Percentiles rank a stretch among this genome's conserved stretches.
Evolutionary conservation across 2,113 vertebrate genomes (phyloP).

Genomic region (Speoplatyrhinus poulsoni): DNA sequence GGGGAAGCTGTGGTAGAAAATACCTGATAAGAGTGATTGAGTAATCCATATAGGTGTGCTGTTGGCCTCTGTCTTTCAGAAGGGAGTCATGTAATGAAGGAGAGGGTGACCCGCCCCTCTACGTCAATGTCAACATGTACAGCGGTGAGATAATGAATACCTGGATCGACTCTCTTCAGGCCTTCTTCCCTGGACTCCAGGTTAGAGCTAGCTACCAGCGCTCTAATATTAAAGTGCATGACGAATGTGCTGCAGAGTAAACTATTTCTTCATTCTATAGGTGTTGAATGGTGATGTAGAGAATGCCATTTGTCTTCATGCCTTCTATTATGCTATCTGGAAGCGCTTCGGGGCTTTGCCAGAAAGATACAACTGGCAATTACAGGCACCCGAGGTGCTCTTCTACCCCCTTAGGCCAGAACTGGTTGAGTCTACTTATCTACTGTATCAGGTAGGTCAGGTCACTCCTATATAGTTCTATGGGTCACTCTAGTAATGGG

Average conservation of each 20-base stretch:
- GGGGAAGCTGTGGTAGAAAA: no score
- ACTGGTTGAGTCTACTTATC: slow-evolving; percentile 94
- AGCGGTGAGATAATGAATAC: slow-evolving; percentile 98
- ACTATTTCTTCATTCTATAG: slow-evolving; percentile 58
- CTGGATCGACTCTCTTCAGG: slow-evolving; percentile 98
- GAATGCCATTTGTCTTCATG: slow-evolving; percentile 97
- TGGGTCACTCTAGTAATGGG: background rate
- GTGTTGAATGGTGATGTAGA: slow-evolving; percentile 95
- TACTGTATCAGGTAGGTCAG: slow-evolving; percentile 90
- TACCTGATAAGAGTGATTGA: background rate
- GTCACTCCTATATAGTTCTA: background rate
- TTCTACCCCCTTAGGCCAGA: slow-evolving; percentile 96
- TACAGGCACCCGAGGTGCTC: slow-evolving; percentile 93
- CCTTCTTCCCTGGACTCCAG: slow-evolving; percentile 98
- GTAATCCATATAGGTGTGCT: background rate
- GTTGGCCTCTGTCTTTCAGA: slow-evolving; percentile 59
- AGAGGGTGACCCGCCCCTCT: slow-evolving; percentile 94
- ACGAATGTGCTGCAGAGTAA: background rate
- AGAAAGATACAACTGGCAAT: slow-evolving; percentile 97
- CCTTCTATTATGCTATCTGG: slow-evolving; percentile 99
- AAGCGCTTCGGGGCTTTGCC: slow-evolving; percentile 95
- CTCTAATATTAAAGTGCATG: background rate
- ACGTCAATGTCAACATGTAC: slow-evolving; percentile 98
- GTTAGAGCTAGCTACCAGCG: slow-evolving; percentile 55
- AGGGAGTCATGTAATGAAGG: slow-evolving; percentile 96